Evolutionary conservation across 2,113 vertebrate species (phyloP).

Genomic region (Hepsetus odoe): DNA sequence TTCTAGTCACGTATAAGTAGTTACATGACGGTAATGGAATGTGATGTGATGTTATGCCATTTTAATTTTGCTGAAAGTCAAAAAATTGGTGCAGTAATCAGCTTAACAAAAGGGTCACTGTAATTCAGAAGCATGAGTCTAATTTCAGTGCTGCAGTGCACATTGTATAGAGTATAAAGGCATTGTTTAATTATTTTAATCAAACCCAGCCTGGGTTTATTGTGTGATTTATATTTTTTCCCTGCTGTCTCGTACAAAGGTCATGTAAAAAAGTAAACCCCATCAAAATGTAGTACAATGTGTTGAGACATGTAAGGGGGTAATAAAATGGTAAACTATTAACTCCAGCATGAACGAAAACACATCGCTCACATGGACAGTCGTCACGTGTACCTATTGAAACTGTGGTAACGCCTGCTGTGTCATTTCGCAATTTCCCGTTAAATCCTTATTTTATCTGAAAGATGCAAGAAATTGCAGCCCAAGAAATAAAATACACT

Average conservation of each 20-base stretch:
- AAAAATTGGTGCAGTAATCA: background rate
- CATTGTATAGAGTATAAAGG: background rate
- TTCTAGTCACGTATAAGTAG: background rate
- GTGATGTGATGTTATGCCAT: background rate
- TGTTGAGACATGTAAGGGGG: background rate
- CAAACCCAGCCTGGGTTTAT: background rate
- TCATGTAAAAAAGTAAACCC: background rate
- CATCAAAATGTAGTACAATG: background rate
- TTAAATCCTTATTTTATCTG: background rate
- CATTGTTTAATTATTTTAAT: background rate
- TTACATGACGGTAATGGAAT: no score
- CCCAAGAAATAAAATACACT: no score
- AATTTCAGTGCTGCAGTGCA: background rate
- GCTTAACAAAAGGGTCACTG: background rate
- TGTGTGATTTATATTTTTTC: background rate
- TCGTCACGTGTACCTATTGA: background rate
- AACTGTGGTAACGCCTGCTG: background rate
- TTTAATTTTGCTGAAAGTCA: background rate
- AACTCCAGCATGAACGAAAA: background rate
- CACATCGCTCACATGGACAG: background rate
- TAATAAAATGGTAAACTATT: constrained; percentile 30
- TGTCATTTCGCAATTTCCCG: background rate
- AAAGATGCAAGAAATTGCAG: no score
- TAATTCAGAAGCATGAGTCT: background rate
- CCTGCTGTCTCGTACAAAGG: background rate